phyloP scores from a whole-genome alignment of 1,140 invertebrate species.

The Cydia strobilella region DNA sequence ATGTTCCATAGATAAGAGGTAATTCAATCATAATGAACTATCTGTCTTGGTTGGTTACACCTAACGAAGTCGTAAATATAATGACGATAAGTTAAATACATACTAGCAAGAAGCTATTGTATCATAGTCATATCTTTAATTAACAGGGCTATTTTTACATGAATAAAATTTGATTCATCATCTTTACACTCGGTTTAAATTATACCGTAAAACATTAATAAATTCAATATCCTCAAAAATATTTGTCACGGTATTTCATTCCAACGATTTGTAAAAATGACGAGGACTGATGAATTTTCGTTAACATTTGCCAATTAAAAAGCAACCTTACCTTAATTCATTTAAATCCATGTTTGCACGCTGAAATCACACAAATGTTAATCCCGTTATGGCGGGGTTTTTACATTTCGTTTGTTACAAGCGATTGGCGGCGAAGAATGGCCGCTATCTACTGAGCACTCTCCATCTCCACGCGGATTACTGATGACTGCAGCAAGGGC shows the following conservation, averaged over 20 bases:
- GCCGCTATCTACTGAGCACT: conserved; percentile 19
- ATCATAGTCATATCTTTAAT: no score
- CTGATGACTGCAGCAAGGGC: neutral
- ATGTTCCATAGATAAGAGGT: no score
- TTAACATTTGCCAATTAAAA: neutral
- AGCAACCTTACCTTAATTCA: conserved; percentile 10
- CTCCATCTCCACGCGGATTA: conserved; percentile 16
- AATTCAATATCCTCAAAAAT: neutral
- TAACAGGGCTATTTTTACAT: no score
- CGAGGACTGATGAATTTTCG: neutral
- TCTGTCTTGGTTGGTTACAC: no score
- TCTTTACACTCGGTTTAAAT: no score
- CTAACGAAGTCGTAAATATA: no score
- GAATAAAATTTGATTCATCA: no score
- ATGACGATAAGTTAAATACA: no score
- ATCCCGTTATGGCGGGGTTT: neutral
- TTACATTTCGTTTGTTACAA: conserved; percentile 22
- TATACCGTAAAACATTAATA: no score
- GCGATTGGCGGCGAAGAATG: conserved; percentile 27
- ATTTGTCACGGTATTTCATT: neutral
- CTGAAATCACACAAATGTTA: neutral
- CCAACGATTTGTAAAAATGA: neutral
- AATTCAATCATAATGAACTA: no score
- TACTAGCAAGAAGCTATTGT: no score
- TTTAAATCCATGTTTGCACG: neutral